Evolutionary conservation across 2,797 vertebrate species (phyloP).

Genomic region (Menidia menidia): DNA sequence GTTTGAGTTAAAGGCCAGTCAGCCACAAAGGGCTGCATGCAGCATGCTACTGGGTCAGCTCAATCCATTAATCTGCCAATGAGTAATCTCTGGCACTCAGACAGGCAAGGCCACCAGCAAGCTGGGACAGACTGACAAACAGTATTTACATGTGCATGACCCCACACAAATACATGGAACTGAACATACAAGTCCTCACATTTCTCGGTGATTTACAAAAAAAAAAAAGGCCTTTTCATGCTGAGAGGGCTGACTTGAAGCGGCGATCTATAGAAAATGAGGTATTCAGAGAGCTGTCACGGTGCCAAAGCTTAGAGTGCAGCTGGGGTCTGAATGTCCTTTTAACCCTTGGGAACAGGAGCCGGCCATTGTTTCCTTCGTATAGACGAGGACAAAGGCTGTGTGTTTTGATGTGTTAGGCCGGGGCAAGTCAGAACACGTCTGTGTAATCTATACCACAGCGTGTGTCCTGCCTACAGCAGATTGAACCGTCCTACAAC

Average conservation of each 20-base stretch:
- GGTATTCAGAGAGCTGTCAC: conserved; percentile 55
- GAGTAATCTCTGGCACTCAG: conserved; percentile 80
- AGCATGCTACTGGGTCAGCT: conserved; percentile 78
- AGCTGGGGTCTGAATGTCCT: conserved; percentile 71
- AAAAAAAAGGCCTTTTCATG: background rate
- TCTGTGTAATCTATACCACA: conserved; percentile 52
- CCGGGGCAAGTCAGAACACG: conserved; percentile 70
- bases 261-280: conserved; percentile 34
- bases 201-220: background rate
- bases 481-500: conserved; percentile 19
- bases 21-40: conserved; percentile 73
- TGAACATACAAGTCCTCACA: background rate
- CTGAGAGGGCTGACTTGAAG: conserved; percentile 22
- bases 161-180: background rate
- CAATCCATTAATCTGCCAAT: conserved; percentile 84
- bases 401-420: conserved; percentile 63
- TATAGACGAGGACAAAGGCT: conserved; percentile 63
- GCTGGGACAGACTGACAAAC: conserved; percentile 41
- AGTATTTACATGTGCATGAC: conserved; percentile 10
- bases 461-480: conserved; percentile 36
- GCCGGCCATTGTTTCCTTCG: conserved; percentile 72
- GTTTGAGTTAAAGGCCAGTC: conserved; percentile 58
- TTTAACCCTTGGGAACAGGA: conserved; percentile 72
- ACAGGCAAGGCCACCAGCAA: conserved; percentile 67
- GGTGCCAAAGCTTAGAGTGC: conserved; percentile 59